These are phyloP conservation scores for Adineta ricciae DNA, from an alignment of 2,888 invertebrate species.

Conservation along the genomic window DNA sequence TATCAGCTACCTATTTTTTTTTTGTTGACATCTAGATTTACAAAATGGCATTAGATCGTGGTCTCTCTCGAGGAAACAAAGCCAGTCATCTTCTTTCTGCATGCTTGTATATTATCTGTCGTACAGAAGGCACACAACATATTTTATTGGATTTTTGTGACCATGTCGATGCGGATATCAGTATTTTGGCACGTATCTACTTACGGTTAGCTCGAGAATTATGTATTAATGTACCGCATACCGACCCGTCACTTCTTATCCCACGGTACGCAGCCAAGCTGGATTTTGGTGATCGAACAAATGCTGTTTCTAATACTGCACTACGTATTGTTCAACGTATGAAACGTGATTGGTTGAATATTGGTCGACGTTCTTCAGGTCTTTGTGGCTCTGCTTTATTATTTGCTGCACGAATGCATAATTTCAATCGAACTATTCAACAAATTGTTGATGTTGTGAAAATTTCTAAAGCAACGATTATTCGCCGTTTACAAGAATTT, in stretches of 20 bases:
- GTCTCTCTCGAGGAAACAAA: constrained; percentile 72
- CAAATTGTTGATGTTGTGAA: constrained; percentile 88
- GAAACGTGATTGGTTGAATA: constrained; percentile 94
- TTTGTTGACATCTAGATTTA: constrained; percentile 41
- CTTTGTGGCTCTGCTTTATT: constrained; percentile 92
- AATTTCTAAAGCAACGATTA: constrained; percentile 81
- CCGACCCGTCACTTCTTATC: constrained; percentile 86
- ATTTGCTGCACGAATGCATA: constrained; percentile 82
- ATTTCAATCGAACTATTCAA: constrained; percentile 71
- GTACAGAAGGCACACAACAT: constrained; percentile 65
- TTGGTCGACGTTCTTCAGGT: constrained; percentile 86
- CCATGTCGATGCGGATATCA: constrained; percentile 56
- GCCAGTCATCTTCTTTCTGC: constrained; percentile 84
- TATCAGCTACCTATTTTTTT: too few relatives aligned
- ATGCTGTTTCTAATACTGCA: constrained; percentile 88
- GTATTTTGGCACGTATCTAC: constrained; percentile 28
- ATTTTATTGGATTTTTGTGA: constrained; percentile 92
- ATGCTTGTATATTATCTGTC: constrained; percentile 90
- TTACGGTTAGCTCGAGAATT: constrained; percentile 32
- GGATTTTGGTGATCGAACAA: constrained; percentile 79
- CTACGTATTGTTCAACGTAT: constrained; percentile 83
- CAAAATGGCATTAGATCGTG: constrained; percentile 51
- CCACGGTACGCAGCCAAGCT: constrained; percentile 83
- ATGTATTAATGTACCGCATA: constrained; percentile 32
- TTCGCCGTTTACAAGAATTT: constrained; percentile 77